Conservation (phyloP, 2,797 vertebrate genomes). For the Sebastolobus altivelis region DNA sequence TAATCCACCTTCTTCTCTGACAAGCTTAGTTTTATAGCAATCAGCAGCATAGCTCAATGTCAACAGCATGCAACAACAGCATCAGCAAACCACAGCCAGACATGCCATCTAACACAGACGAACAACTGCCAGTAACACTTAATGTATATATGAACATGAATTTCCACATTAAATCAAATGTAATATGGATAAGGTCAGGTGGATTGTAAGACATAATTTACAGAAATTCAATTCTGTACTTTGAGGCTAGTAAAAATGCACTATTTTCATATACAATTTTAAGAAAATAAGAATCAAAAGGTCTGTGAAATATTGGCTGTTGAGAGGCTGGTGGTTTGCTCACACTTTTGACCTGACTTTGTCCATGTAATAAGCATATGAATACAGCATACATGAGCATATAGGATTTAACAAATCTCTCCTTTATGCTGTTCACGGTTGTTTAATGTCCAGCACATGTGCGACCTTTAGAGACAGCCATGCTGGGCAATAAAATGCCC, state of each 20-base stretch:
- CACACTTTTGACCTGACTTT: slow-evolving; percentile 69
- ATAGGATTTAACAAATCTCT: slow-evolving; percentile 9
- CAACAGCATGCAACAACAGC: slow-evolving; percentile 75
- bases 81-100: slow-evolving; percentile 69
- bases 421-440: slow-evolving; percentile 6
- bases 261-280: background rate
- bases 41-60: slow-evolving; percentile 49
- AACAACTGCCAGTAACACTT: slow-evolving; percentile 55
- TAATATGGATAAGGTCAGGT: slow-evolving; percentile 71
- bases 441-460: slow-evolving; percentile 29
- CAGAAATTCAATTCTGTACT: too few species aligned
- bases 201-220: background rate
- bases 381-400: slow-evolving; percentile 24
- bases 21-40: slow-evolving; percentile 65
- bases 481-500: slow-evolving; percentile 10
- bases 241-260: background rate
- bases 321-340: slow-evolving; percentile 61
- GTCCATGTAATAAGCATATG: slow-evolving; percentile 52
- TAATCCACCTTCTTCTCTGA: slow-evolving; percentile 50
- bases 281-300: background rate
- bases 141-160: slow-evolving; percentile 31
- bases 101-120: slow-evolving; percentile 67
- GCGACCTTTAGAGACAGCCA: slow-evolving; percentile 44
- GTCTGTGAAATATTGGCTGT: slow-evolving; percentile 43
- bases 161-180: slow-evolving; percentile 26